phyloP scores from a whole-genome alignment of 2,113 vertebrate species.

The Bujurquina vittata region DNA sequence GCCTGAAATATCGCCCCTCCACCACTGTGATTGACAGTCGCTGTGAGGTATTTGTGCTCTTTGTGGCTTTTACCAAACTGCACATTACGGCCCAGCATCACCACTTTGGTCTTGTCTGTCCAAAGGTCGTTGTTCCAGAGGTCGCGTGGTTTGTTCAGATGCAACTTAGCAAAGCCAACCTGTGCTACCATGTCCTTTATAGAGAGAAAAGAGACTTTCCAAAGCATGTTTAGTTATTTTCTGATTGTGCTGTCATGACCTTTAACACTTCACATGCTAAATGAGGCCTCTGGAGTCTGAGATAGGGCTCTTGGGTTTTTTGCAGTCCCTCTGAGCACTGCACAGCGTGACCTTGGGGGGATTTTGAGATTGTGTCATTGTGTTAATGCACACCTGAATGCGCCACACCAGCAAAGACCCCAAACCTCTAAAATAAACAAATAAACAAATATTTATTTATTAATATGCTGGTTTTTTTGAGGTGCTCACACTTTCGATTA shows the following conservation, averaged over 20 bases:
- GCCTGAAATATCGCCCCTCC: neutral
- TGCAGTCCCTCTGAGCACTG: too few species aligned
- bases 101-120: neutral
- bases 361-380: neutral
- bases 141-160: neutral
- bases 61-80: neutral
- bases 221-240: too few species aligned
- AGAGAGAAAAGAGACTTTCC: too few species aligned
- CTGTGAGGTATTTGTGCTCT: neutral
- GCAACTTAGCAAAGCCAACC: neutral
- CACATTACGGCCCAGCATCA: neutral
- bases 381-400: neutral
- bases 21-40: neutral
- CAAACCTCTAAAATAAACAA: too few species aligned
- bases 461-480: too few species aligned
- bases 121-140: neutral
- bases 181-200: neutral
- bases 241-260: neutral
- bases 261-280: constrained; percentile 3
- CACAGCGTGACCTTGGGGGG: neutral
- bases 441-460: too few species aligned
- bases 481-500: neutral
- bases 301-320: neutral
- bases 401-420: neutral
- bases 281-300: neutral